Percentiles rank a stretch among this genome's conserved stretches.
Conservation (phyloP, 2,113 vertebrate species). For the Phaetusa simplex region DNA sequence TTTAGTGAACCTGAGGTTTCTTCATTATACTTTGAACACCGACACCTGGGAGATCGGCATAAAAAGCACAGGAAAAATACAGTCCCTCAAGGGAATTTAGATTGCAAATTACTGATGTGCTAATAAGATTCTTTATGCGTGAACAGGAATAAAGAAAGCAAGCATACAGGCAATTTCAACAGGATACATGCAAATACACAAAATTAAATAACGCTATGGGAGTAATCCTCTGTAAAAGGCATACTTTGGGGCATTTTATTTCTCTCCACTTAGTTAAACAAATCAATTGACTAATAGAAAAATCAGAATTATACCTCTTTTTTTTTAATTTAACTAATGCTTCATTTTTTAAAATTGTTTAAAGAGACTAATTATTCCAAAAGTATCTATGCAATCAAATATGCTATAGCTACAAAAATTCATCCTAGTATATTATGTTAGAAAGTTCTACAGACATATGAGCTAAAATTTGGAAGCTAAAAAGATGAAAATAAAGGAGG, state of each 20-base stretch:
- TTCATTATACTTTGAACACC: not conserved
- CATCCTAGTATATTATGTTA: not conserved
- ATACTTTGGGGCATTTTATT: not conserved
- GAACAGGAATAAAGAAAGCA: not conserved
- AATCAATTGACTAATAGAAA: not conserved
- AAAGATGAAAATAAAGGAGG: not conserved
- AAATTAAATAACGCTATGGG: not conserved
- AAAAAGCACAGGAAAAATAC: not conserved
- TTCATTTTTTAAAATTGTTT: not conserved
- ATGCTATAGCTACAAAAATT: not conserved
- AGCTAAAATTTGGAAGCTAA: not conserved
- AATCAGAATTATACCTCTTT: not conserved
- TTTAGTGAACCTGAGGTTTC: not conserved
- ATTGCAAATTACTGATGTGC: not conserved
- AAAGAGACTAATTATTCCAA: not conserved
- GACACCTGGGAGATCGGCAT: not conserved
- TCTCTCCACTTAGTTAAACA: not conserved
- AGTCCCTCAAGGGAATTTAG: not conserved
- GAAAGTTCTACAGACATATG: not conserved
- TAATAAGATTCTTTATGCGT: slow-evolving; percentile 9
- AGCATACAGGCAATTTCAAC: not conserved
- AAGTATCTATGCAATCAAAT: not conserved
- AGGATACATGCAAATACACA: not conserved
- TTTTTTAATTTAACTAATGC: not conserved
- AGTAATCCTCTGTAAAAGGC: not conserved